phyloP scores from a whole-genome alignment of 2,797 vertebrate species.

The Nannoperca australis region DNA sequence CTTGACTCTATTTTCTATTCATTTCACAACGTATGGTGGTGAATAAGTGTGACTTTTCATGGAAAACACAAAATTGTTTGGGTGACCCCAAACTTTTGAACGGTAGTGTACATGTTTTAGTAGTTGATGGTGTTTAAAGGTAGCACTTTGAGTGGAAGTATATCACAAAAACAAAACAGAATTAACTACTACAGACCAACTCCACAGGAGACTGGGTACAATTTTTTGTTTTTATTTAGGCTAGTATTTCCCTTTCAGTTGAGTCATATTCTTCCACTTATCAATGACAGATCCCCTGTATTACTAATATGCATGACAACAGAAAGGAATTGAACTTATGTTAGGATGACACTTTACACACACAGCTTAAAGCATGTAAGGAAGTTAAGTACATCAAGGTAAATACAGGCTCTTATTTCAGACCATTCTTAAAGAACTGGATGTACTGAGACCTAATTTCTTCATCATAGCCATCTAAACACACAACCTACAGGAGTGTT shows the following conservation, averaged over 20 bases:
- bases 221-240: conserved; percentile 80
- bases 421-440: conserved; percentile 77
- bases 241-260: conserved; percentile 82
- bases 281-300: conserved; percentile 76
- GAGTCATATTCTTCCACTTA: conserved; percentile 74
- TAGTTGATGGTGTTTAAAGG: neutral
- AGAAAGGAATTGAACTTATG: conserved; percentile 80
- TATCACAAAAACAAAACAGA: neutral
- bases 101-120: neutral
- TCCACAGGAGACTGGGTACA: conserved; percentile 45
- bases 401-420: conserved; percentile 79
- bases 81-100: no score
- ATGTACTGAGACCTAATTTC: conserved; percentile 74
- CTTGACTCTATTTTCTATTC: no score
- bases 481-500: conserved; percentile 82
- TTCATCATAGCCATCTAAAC: conserved; percentile 80
- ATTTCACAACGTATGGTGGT: no score
- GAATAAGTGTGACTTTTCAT: no score
- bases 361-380: conserved; percentile 79
- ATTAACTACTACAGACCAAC: conserved; percentile 12
- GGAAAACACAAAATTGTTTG: no score
- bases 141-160: neutral
- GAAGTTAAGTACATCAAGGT: conserved; percentile 83
- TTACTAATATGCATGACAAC: conserved; percentile 81
- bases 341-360: conserved; percentile 80